Evolutionary conservation across 2,113 vertebrate species (phyloP).

Genomic region (Ophthalmotilapia sp.): DNA sequence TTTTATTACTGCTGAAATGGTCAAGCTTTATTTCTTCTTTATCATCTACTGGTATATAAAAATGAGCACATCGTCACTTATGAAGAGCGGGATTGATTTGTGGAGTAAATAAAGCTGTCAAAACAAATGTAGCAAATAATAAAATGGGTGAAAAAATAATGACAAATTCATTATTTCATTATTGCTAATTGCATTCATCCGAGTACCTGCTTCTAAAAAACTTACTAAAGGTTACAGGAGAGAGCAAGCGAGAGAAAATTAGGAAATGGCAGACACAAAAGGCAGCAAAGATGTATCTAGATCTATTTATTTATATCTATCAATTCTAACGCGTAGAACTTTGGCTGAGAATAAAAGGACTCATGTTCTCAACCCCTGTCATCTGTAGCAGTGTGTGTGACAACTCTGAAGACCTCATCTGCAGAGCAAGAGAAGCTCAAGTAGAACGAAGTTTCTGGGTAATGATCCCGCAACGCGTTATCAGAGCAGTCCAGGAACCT

Average conservation of each 20-base stretch:
- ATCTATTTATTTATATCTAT: background rate
- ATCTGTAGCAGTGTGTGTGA: background rate
- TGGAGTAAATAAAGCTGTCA: background rate
- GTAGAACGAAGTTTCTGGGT: conserved; percentile 9
- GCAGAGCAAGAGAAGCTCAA: background rate
- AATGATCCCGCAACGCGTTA: conserved; percentile 41
- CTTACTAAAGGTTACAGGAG: background rate
- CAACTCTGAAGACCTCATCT: conserved; percentile 8
- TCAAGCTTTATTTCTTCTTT: background rate
- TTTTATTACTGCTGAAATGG: background rate
- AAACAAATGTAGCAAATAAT: background rate
- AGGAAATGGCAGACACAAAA: background rate
- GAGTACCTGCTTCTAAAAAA: background rate
- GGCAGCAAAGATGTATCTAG: background rate
- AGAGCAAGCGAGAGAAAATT: background rate
- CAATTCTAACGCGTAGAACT: background rate
- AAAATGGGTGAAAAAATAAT: background rate
- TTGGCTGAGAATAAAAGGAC: background rate
- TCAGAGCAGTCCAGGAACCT: conserved; percentile 21
- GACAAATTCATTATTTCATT: background rate
- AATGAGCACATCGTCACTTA: background rate
- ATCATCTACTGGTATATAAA: background rate
- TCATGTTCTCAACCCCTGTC: background rate
- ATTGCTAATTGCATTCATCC: background rate
- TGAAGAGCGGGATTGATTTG: background rate